A percentile compares a stretch with the other conserved stretches of the same genome.
phyloP scores from a whole-genome alignment of 1,140 invertebrate species.

The Bombus waltoni region DNA sequence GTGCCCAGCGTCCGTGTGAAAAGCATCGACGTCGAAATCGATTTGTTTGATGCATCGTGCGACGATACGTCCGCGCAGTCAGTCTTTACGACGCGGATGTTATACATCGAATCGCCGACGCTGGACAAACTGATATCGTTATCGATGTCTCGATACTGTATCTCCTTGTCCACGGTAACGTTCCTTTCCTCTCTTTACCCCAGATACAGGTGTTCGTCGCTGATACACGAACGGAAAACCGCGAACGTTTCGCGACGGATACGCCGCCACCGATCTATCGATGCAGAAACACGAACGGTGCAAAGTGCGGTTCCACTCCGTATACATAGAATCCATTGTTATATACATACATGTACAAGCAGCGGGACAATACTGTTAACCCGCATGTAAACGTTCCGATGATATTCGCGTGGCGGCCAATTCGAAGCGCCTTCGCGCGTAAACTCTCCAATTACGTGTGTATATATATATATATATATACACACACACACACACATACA shows the following conservation, averaged over 20 bases:
- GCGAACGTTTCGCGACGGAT: constrained; percentile 25
- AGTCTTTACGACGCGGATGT: no score
- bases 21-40: constrained; percentile 7
- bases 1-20: not conserved
- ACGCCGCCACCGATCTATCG: not conserved
- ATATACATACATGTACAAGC: not conserved
- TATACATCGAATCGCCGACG: no score
- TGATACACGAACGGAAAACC: constrained; percentile 34
- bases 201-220: not conserved
- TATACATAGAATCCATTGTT: not conserved
- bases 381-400: not conserved
- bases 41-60: not conserved
- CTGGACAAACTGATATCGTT: not conserved
- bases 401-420: not conserved
- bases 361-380: not conserved
- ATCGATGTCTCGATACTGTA: constrained; percentile 35
- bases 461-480: not conserved
- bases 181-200: not conserved
- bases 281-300: not conserved
- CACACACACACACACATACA: not conserved
- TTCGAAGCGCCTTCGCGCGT: not conserved
- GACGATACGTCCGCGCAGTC: no score
- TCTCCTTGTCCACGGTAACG: not conserved
- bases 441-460: not conserved
- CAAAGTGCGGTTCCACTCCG: not conserved